Base-by-base conservation (phyloP, 2,113 vertebrate genomes). In the Pimephales promelas region DNA sequence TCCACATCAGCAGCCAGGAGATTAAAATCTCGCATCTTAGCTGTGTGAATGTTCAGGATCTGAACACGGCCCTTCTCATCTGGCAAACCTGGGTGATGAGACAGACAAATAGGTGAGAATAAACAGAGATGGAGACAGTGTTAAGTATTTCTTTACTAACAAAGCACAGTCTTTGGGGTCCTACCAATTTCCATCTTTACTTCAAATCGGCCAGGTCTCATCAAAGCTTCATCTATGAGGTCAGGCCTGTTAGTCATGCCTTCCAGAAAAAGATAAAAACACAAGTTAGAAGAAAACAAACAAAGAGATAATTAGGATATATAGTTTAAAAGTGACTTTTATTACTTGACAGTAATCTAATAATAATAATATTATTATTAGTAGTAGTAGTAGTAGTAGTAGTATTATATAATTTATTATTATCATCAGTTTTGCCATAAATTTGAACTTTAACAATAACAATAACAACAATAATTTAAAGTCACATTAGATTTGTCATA, bases 191-290 rank as follows among this genome's bases (percentile, higher is more conserved):
- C 98, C 98, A 99, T 99, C 85, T 99, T 99, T 87, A 99, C 98
- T 89, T 99, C 98, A 92, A 99, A 94, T 80, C 98, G 95, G 80
- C 98, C 98, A 0, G 98, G 98, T 90, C 98, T 96, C 94, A 99
- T 96, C 84, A 99, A 94, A 87, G 98, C 98, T 7, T 99, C 98
- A 62, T 99, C 98, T 57, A 99, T 99, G 92, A 99, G 94, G 92
- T 99, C 98, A 26, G 98, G 98, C 87, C 98, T 96, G 92, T 99
- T 99, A 87, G 98, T 99, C 98, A 99, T 99, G 81, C 98, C 98
- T 99, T 86, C 4, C 57, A 81, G 83, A 68, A 43, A 85, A 61
- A 45, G 57, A 83, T 40, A 75, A 45, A 59, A 20, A 45, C 43
- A 74, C 16, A 66, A 20, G 10, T 71, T 28, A 18, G 13, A 72